These are phyloP conservation scores for Thymelicus acteon DNA, from an alignment of 2,888 invertebrate species.

Conservation along the genomic window DNA sequence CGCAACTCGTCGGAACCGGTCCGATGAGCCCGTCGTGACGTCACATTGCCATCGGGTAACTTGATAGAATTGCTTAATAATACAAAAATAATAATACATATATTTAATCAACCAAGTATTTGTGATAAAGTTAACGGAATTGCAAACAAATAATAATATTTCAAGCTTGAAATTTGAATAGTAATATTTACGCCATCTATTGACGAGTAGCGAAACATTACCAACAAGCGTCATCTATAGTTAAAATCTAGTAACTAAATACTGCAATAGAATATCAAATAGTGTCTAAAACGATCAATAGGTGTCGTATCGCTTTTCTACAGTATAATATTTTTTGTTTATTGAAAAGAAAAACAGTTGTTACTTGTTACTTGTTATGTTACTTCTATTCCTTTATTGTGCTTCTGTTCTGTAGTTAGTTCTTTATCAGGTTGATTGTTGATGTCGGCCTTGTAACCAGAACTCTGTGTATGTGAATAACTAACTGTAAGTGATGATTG, in stretches of 20 bases:
- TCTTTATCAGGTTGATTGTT: neutral
- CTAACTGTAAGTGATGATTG: neutral
- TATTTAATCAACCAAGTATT: too few relatives aligned
- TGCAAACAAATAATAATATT: neutral
- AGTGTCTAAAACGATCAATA: neutral
- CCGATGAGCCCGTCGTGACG: constrained; percentile 65
- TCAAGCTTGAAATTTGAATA: neutral
- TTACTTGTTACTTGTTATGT: neutral
- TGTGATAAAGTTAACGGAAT: too few relatives aligned
- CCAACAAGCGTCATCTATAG: constrained; percentile 42
- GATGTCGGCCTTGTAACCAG: neutral
- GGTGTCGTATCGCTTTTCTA: neutral
- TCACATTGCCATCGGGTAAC: constrained; percentile 50
- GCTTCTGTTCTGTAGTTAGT: too few relatives aligned
- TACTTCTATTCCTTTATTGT: too few relatives aligned
- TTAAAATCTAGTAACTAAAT: neutral
- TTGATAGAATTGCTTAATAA: constrained; percentile 3
- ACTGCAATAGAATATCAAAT: neutral
- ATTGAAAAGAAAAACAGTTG: constrained; percentile 6
- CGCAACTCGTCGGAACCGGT: constrained; percentile 69
- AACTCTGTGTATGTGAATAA: neutral
- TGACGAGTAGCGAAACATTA: constrained; percentile 39
- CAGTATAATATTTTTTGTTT: neutral
- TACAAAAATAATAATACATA: neutral
- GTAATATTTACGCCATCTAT: constrained; percentile 43